Conservation (phyloP, 2,888 invertebrate genomes). For the Ferdinandea cuprea region DNA sequence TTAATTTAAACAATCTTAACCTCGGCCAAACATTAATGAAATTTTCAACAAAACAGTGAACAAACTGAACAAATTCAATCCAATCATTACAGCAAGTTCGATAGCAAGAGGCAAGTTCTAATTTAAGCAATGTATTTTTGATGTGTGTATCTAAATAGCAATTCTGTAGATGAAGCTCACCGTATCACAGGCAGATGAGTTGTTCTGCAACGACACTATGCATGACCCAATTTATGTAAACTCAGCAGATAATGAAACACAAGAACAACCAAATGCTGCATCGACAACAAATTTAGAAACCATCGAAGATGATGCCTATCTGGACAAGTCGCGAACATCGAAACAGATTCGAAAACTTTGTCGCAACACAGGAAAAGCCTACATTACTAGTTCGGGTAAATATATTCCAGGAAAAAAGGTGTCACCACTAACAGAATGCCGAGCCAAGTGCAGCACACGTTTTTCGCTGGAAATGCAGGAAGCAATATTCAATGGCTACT, state of each 20-base stretch:
- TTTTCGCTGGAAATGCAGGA: conserved; percentile 66
- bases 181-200: conserved; percentile 38
- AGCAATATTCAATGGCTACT: conserved; percentile 67
- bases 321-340: conserved; percentile 24
- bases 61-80: background rate
- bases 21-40: background rate
- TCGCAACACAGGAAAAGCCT: conserved; percentile 65
- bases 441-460: conserved; percentile 67
- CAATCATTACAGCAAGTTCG: background rate
- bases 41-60: background rate
- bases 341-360: conserved; percentile 52
- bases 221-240: conserved; percentile 16
- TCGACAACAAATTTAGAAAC: conserved; percentile 3
- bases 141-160: background rate
- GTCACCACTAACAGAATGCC: conserved; percentile 60
- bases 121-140: background rate
- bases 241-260: conserved; percentile 5
- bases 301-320: background rate
- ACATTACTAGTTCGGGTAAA: conserved; percentile 67
- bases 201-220: conserved; percentile 17
- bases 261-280: conserved; percentile 5
- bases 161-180: conserved; percentile 47
- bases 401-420: conserved; percentile 56
- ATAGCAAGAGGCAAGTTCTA: background rate
- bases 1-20: background rate